Evolutionary conservation across 2,888 invertebrate species (phyloP).

Genomic region (Rapana venosa): DNA sequence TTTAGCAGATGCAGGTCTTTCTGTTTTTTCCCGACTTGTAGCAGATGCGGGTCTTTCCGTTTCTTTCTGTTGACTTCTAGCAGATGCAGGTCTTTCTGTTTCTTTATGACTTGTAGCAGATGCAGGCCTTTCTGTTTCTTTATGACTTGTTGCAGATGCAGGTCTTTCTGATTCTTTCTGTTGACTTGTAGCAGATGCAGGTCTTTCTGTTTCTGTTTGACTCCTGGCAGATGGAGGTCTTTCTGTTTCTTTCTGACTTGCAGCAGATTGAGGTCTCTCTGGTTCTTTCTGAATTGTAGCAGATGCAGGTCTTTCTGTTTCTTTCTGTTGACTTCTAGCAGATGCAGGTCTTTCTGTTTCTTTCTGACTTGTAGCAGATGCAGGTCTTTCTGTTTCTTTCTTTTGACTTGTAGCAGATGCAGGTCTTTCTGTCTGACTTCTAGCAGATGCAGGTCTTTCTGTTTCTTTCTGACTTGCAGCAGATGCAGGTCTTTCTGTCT

Average conservation of each 20-base stretch:
- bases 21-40: not conserved
- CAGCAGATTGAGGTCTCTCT: constrained; percentile 7
- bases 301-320: constrained; percentile 4
- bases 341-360: not conserved
- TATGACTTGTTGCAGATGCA: not conserved
- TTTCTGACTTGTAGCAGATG: not conserved
- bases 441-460: not conserved
- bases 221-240: not conserved
- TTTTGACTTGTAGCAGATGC: not conserved
- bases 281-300: not conserved
- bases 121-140: not conserved
- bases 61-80: not conserved
- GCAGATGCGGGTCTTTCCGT: not conserved
- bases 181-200: not conserved
- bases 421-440: not conserved
- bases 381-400: not conserved
- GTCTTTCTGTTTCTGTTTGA: not conserved
- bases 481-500: not conserved
- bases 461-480: not conserved
- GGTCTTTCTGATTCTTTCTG: not conserved
- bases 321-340: not conserved
- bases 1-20: not conserved
- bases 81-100: not conserved
- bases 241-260: not conserved
- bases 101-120: not conserved